Conservation (phyloP, 2,888 invertebrate genomes). For the Zootermopsis nevadensis region DNA sequence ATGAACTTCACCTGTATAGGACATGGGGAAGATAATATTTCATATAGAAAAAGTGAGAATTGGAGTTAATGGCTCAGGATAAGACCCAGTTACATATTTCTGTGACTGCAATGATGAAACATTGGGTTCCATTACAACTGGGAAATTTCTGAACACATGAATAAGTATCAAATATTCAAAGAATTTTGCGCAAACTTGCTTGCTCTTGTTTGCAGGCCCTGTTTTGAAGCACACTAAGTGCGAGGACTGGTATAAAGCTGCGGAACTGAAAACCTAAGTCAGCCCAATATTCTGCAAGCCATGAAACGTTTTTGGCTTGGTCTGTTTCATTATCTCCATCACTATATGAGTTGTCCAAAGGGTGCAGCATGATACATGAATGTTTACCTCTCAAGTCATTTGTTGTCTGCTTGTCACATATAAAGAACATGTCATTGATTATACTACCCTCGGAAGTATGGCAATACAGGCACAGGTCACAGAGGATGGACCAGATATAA, state of each 20-base stretch:
- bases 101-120: too few species aligned
- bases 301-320: slow-evolving; percentile 60
- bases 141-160: too few species aligned
- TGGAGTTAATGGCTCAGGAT: too few species aligned
- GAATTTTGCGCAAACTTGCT: slow-evolving; percentile 67
- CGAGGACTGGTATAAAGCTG: slow-evolving; percentile 79
- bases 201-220: slow-evolving; percentile 65
- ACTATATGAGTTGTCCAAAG: slow-evolving; percentile 68
- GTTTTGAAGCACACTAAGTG: slow-evolving; percentile 75
- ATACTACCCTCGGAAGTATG: too few species aligned
- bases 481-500: background rate
- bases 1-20: too few species aligned
- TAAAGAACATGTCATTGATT: background rate
- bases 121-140: too few species aligned
- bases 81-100: too few species aligned
- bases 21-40: too few species aligned
- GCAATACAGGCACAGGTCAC: too few species aligned
- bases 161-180: too few species aligned
- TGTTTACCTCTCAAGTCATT: slow-evolving; percentile 98
- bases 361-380: slow-evolving; percentile 94
- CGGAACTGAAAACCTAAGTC: slow-evolving; percentile 89
- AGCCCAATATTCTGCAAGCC: slow-evolving; percentile 83
- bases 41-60: too few species aligned
- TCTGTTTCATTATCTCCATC: slow-evolving; percentile 57
- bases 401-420: slow-evolving; percentile 80